Evolutionary conservation across 2,797 vertebrate species (phyloP).

Genomic region (Cyprinodon diabolis): DNA sequence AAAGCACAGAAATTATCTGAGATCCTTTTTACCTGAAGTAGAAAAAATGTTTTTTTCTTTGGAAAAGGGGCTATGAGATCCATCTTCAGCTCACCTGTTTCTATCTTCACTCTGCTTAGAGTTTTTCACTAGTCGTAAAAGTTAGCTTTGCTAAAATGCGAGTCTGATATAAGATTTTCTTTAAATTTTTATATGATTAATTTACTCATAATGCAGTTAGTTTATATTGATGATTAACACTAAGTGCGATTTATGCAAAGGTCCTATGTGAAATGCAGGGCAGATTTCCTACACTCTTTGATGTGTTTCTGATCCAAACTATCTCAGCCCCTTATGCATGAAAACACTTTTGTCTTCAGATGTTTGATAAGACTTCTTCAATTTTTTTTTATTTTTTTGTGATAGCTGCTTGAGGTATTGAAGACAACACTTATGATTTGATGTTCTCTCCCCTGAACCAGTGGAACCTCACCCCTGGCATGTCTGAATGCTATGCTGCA

Average conservation of each 20-base stretch:
- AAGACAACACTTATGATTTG: constrained; percentile 50
- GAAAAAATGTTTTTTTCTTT: background rate
- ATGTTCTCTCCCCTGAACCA: constrained; percentile 67
- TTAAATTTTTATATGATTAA: constrained; percentile 5
- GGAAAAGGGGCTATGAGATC: constrained; percentile 7
- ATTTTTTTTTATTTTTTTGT: background rate
- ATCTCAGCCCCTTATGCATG: constrained; percentile 47
- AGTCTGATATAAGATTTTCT: background rate
- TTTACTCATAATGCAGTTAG: background rate
- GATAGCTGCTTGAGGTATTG: constrained; percentile 36
- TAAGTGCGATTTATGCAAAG: constrained; percentile 36
- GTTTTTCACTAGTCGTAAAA: background rate
- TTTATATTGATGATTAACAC: constrained; percentile 4
- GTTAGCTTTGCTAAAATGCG: background rate
- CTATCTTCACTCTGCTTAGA: background rate
- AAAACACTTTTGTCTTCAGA: constrained; percentile 34
- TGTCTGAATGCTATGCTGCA: constrained; percentile 99
- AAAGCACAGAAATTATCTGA: too few species aligned
- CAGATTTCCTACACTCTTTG: background rate
- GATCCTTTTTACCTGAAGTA: too few species aligned
- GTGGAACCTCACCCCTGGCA: constrained; percentile 96
- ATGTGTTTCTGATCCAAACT: constrained; percentile 37
- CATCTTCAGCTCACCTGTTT: constrained; percentile 11
- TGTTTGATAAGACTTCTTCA: constrained; percentile 36
- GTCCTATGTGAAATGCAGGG: constrained; percentile 23